phyloP scores from a whole-genome alignment of 1,140 invertebrate genomes.

The Meloidogyne floridensis region DNA sequence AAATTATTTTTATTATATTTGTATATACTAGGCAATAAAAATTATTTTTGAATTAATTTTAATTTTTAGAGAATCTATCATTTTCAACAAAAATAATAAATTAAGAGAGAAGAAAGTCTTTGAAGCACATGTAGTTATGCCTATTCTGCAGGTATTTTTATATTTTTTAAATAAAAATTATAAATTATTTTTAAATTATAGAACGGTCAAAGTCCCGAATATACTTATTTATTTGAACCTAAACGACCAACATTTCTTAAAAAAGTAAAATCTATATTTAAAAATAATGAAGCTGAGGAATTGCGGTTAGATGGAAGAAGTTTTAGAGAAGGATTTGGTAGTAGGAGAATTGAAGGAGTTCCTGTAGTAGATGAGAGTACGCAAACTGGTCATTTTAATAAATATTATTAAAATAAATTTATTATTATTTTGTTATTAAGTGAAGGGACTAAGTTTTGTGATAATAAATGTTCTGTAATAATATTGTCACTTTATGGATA shows the following conservation, averaged over 20 bases:
- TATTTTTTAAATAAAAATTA: neutral
- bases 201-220: neutral
- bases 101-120: neutral
- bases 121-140: neutral
- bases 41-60: too few species aligned
- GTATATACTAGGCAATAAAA: too few species aligned
- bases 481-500: too few species aligned
- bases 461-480: too few species aligned
- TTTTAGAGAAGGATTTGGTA: neutral
- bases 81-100: neutral
- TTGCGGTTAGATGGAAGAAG: neutral
- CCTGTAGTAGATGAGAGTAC: neutral
- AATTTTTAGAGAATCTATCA: neutral
- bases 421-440: too few species aligned
- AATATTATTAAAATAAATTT: too few species aligned
- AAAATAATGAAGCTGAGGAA: conserved; percentile 5
- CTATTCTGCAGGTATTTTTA: neutral
- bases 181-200: neutral
- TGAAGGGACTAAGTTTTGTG: too few species aligned
- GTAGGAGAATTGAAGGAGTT: neutral
- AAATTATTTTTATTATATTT: too few species aligned
- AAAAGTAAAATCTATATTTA: neutral
- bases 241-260: neutral
- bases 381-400: neutral
- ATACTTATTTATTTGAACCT: conserved; percentile 1